Base-by-base conservation (phyloP, 2,797 vertebrate species). In the Remorina albescens region DNA sequence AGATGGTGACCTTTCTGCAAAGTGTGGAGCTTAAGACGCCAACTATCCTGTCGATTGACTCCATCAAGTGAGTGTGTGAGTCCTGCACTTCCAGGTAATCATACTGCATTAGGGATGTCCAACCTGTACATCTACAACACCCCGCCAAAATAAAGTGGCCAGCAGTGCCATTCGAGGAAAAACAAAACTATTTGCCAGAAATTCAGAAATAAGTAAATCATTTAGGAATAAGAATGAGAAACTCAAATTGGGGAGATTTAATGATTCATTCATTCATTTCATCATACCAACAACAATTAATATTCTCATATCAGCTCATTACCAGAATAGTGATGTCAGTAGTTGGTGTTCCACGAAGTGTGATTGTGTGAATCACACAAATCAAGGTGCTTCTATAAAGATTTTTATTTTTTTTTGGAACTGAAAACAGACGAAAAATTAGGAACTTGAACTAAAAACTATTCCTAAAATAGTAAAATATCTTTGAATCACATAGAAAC, bases 1-100 rank as follows among this genome's bases (percentile, higher is more conserved):
- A 65, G 49, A 78, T 58, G 51, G 62, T 46, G 80, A 85, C 77
- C 58, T 74, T 81, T 86, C 34, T 49, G 53, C 37, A 47, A 74
- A 76, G 71, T 39, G 58, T 41, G 61, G 18, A 44, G 62, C 42
- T 51, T 47, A 71, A 54, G 61, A 75, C 1, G 2, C 25, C 42
- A 69, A 71, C 69, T 46, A 73, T 70, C 58, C 64, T 59, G 76
- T 79, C 46, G 21, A 64, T 64, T 21, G 51, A 67, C 16, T 37
- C 58, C 64, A 75, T 68, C 7, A 21, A 69, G 11, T 12, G 30
- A 34, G 30, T 58, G 16, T 51, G 23, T 71, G 64, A 46, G 65
- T 44, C 50, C 53, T 54, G 59, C 37, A 28, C 51, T 21, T 32
- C 15, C 56, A 59, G 34, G 28, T 76, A 66, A 87, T 79, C 56